These are phyloP conservation scores for Myotis pilosus DNA, from an alignment of 2,797 vertebrate genomes.

Conservation along the genomic window DNA sequence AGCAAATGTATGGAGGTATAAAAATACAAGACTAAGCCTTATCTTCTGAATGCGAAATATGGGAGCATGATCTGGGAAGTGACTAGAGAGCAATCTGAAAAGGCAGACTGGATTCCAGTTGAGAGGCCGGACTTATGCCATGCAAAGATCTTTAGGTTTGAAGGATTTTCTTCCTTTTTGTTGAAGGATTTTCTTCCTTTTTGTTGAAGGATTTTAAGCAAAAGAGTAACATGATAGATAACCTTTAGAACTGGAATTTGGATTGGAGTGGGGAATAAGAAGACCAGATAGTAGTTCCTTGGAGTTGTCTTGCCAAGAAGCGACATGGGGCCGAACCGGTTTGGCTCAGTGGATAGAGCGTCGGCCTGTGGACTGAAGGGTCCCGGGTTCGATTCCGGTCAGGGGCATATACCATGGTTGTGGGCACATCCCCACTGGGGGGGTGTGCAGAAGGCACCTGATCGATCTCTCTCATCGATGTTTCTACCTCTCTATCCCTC, in stretches of 20 bases:
- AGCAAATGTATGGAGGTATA: neutral
- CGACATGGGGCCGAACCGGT: no score
- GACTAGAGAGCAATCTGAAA: constrained; percentile 1
- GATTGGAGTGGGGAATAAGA: constrained; percentile 3
- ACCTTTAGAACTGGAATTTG: constrained; percentile 14
- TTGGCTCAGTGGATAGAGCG: no score
- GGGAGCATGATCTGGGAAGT: neutral
- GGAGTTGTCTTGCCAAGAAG: neutral
- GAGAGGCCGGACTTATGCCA: neutral
- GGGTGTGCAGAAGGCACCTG: no score
- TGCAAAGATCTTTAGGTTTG: neutral
- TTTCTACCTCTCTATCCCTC: no score
- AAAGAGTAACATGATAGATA: neutral
- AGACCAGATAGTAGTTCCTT: neutral
- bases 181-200: constrained; percentile 36
- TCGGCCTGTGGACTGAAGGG: no score
- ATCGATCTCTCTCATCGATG: no score
- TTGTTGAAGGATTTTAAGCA: constrained; percentile 44
- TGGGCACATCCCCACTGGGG: no score
- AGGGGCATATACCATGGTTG: no score
- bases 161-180: neutral
- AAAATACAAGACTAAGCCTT: neutral
- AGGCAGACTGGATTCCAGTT: neutral
- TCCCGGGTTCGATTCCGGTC: no score
- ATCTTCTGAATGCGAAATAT: neutral